These are phyloP conservation scores for Trididemnum nubilum DNA, from an alignment of 23 tunicate species.

Conservation along the genomic window DNA sequence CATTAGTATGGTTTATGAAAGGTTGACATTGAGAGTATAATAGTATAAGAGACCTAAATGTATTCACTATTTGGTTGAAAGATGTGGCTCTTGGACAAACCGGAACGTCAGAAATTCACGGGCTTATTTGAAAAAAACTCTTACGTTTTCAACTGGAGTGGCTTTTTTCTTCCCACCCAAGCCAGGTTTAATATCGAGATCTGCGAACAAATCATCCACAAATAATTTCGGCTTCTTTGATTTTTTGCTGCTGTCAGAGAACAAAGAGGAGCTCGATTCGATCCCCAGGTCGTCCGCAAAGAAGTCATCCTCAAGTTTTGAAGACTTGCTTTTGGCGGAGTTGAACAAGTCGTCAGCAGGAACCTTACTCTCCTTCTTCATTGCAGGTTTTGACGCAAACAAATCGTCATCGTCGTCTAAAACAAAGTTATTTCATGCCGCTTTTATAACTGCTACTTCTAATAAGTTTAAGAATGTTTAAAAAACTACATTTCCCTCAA, in stretches of 20 bases:
- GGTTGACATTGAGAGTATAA: too few species aligned
- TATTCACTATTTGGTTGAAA: too few species aligned
- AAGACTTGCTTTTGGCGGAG: not conserved
- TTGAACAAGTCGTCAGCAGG: not conserved
- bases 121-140: too few species aligned
- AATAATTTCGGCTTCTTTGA: slow-evolving; percentile 18
- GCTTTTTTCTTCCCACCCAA: not conserved
- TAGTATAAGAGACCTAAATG: too few species aligned
- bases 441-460: not conserved
- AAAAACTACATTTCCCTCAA: too few species aligned
- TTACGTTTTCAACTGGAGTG: slow-evolving; percentile 13
- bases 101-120: too few species aligned
- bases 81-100: too few species aligned
- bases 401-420: slow-evolving; percentile 31
- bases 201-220: slow-evolving; percentile 36
- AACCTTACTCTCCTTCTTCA: not conserved
- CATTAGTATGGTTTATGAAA: too few species aligned
- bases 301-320: not conserved
- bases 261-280: slow-evolving; percentile 11
- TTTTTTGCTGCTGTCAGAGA: not conserved
- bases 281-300: slow-evolving; percentile 12
- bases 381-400: slow-evolving; percentile 6
- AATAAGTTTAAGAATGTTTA: too few species aligned
- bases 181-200: not conserved
- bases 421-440: too few species aligned